phyloP scores from a whole-genome alignment of 2,888 invertebrate genomes.

The Macropis europaea region DNA sequence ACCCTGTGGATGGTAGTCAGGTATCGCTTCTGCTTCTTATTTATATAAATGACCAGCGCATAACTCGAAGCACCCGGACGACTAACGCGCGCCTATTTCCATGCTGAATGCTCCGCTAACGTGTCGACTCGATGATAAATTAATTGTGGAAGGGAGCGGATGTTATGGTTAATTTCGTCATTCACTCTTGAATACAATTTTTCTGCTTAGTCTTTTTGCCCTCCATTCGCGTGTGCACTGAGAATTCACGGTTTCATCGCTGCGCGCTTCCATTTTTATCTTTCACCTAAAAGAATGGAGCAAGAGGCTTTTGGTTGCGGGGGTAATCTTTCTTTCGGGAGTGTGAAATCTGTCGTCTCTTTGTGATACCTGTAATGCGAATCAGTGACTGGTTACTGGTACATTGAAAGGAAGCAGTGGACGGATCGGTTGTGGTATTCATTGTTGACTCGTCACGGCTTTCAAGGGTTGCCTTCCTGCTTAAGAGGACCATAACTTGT shows the following conservation, averaged over 20 bases:
- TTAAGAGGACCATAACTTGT: constrained; percentile 59
- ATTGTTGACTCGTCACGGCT: constrained; percentile 65
- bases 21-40: constrained; percentile 79
- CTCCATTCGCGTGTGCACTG: not conserved
- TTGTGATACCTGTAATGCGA: constrained; percentile 16
- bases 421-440: constrained; percentile 61
- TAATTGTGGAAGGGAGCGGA: constrained; percentile 57
- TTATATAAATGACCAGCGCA: constrained; percentile 80
- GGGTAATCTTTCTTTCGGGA: not conserved
- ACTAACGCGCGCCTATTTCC: constrained; percentile 59
- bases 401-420: constrained; percentile 57
- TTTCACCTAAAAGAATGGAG: not conserved
- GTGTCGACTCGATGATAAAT: constrained; percentile 65
- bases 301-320: not conserved
- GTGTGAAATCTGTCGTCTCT: constrained; percentile 24
- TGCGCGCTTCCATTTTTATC: not conserved
- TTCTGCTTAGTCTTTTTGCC: too few species aligned
- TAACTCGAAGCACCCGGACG: constrained; percentile 65
- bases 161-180: constrained; percentile 56
- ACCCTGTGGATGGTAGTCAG: constrained; percentile 76
- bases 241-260: not conserved
- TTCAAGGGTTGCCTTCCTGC: constrained; percentile 59
- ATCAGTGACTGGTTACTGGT: constrained; percentile 45
- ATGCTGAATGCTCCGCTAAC: constrained; percentile 43
- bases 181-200: constrained; percentile 14